Conservation (phyloP, 2,797 vertebrate species). For the Falco novaeseelandiae region DNA sequence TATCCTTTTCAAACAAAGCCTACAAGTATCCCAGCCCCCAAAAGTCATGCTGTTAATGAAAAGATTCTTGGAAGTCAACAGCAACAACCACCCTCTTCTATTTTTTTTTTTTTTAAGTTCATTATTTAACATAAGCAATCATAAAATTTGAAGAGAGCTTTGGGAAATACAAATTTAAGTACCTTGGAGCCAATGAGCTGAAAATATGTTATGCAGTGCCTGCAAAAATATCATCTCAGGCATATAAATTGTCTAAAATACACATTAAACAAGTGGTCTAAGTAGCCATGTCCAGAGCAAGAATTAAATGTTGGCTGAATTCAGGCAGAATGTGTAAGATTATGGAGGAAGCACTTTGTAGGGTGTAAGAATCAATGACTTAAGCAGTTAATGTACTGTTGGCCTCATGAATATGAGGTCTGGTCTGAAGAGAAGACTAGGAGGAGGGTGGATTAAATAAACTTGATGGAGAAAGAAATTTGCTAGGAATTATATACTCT, state of each 20-base stretch:
- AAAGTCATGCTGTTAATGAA: not conserved
- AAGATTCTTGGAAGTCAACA: not conserved
- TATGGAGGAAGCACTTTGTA: conserved; percentile 33
- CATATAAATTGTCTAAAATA: conserved; percentile 47
- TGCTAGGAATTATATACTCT: not conserved
- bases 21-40: not conserved
- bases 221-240: not conserved
- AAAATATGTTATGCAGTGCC: conserved; percentile 19
- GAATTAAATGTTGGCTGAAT: conserved; percentile 26
- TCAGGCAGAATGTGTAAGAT: conserved; percentile 28
- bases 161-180: conserved; percentile 15
- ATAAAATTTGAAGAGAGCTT: not conserved
- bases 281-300: conserved; percentile 24
- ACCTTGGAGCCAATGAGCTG: not conserved
- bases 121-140: not conserved
- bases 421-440: not conserved
- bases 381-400: conserved; percentile 41
- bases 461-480: conserved; percentile 30
- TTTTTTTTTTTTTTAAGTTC: not conserved
- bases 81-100: accelerated
- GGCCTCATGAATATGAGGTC: conserved; percentile 24
- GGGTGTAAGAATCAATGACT: conserved; percentile 43
- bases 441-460: not conserved
- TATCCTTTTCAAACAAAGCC: not conserved
- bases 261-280: conserved; percentile 25